These are phyloP conservation scores for Sinonovacula constricta DNA, from an alignment of 1,140 invertebrate genomes.

Conservation along the genomic window DNA sequence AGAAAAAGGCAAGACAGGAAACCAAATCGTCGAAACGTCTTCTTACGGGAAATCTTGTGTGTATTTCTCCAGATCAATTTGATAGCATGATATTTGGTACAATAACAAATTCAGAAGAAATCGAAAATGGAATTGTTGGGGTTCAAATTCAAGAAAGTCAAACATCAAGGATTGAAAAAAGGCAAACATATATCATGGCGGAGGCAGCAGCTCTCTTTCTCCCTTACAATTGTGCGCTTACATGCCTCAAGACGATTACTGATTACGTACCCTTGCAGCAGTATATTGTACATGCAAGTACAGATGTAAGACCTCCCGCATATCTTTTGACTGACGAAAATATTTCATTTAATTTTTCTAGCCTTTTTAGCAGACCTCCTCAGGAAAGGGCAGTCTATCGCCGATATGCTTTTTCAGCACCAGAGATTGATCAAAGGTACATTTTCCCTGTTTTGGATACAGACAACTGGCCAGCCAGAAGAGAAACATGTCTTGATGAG, in stretches of 20 bases:
- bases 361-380: background rate
- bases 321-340: background rate
- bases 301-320: background rate
- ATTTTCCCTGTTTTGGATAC: conserved; percentile 53
- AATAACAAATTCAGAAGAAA: too few relatives aligned
- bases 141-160: too few relatives aligned
- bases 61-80: too few relatives aligned
- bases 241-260: too few relatives aligned
- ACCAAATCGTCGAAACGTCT: background rate
- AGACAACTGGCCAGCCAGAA: conserved; percentile 66
- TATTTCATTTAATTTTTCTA: background rate
- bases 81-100: too few relatives aligned
- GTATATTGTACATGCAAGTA: background rate
- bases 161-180: too few relatives aligned
- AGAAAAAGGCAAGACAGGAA: background rate
- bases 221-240: too few relatives aligned
- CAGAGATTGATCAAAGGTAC: background rate
- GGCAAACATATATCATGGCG: too few relatives aligned
- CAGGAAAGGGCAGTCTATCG: background rate
- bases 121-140: too few relatives aligned
- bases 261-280: background rate
- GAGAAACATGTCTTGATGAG: conserved; percentile 74
- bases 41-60: background rate
- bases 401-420: too few relatives aligned
- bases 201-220: too few relatives aligned